These are phyloP conservation scores for Nomada hirtipes DNA, from an alignment of 2,888 invertebrate genomes.

Conservation along the genomic window DNA sequence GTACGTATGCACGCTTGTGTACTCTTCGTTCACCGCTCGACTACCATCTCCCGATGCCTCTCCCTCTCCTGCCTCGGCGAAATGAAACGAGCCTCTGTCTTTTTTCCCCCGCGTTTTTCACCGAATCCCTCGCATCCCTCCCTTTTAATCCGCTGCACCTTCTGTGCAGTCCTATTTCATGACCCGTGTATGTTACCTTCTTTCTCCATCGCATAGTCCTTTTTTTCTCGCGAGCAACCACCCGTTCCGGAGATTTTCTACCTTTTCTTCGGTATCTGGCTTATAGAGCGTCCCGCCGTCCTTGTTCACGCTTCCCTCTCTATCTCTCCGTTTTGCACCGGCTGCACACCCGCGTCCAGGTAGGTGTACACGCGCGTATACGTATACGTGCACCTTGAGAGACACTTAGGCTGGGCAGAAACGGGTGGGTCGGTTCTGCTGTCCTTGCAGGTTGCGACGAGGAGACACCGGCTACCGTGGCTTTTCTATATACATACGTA, in stretches of 20 bases:
- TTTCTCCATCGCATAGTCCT: too few species aligned
- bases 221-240: conserved; percentile 5
- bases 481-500: conserved; percentile 41
- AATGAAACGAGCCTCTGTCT: neutral
- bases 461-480: conserved; percentile 32
- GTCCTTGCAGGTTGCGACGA: conserved; percentile 44
- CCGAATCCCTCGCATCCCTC: conserved; percentile 17
- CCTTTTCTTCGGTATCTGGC: conserved; percentile 5
- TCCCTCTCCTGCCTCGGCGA: neutral
- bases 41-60: neutral
- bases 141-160: conserved; percentile 40
- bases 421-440: conserved; percentile 20
- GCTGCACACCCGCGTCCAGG: neutral
- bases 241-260: conserved; percentile 7
- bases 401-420: conserved; percentile 10
- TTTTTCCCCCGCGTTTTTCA: conserved; percentile 32
- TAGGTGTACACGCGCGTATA: neutral
- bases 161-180: conserved; percentile 28
- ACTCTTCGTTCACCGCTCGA: conserved; percentile 4
- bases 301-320: conserved; percentile 28
- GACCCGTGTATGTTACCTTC: neutral
- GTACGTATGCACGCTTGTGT: too few species aligned
- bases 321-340: neutral
- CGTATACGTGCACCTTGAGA: neutral
- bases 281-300: conserved; percentile 13